phyloP scores from a whole-genome alignment of 2,888 invertebrate species.

The Cinara cedri region DNA sequence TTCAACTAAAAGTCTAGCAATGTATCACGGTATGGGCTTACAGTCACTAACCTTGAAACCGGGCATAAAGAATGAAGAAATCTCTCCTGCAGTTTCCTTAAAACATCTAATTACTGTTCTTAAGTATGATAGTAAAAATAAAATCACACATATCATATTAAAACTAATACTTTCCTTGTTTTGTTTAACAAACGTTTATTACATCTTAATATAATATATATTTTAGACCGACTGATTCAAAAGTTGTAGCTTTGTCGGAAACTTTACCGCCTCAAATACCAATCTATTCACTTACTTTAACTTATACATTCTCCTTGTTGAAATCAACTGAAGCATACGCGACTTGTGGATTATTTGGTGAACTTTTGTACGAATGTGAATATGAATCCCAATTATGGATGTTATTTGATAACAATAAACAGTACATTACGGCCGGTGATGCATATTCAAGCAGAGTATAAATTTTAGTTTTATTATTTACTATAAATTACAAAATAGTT shows the following conservation, averaged over 20 bases:
- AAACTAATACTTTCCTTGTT: too few species aligned
- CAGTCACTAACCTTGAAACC: slow-evolving; percentile 73
- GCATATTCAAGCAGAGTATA: slow-evolving; percentile 83
- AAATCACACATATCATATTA: too few species aligned
- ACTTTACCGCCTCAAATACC: slow-evolving; percentile 54
- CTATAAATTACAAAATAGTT: neutral
- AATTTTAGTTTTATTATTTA: neutral
- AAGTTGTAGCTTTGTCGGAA: slow-evolving; percentile 78
- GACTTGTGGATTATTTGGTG: slow-evolving; percentile 79
- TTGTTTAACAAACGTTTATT: neutral
- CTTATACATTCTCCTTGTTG: slow-evolving; percentile 82
- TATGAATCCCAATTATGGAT: slow-evolving; percentile 97
- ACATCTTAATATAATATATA: slow-evolving; percentile 5
- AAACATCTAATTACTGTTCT: slow-evolving; percentile 77
- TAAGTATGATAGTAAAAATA: slow-evolving; percentile 64
- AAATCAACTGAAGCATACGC: slow-evolving; percentile 84
- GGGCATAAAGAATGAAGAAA: slow-evolving; percentile 76
- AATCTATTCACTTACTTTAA: slow-evolving; percentile 87
- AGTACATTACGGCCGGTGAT: slow-evolving; percentile 83
- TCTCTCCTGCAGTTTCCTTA: slow-evolving; percentile 75
- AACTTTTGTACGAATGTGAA: slow-evolving; percentile 92
- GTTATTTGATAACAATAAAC: slow-evolving; percentile 90
- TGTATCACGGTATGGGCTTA: slow-evolving; percentile 79
- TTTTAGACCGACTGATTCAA: slow-evolving; percentile 79
- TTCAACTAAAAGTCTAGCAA: slow-evolving; percentile 70